A percentile compares a stretch with the other conserved stretches of the same genome.
Conservation (phyloP, 2,888 invertebrate species). For the Lomographa bimaculata region DNA sequence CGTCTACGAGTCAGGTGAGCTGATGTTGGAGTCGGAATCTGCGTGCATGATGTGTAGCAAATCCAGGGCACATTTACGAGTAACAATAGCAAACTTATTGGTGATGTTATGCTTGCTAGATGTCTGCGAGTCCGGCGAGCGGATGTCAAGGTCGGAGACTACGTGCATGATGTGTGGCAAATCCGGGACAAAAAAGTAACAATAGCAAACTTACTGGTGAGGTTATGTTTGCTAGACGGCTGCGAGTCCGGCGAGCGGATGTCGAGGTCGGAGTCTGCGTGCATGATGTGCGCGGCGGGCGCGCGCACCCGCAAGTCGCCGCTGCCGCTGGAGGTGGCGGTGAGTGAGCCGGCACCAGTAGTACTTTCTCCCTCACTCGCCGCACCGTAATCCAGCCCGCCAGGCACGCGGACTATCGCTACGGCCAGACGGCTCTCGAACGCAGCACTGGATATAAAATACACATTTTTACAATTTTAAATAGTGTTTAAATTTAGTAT, state of each 20-base stretch:
- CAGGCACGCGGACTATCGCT: slow-evolving; percentile 92
- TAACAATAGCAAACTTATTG: too few species aligned
- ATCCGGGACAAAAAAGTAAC: background rate
- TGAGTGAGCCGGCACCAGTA: slow-evolving; percentile 67
- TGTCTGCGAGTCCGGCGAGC: too few species aligned
- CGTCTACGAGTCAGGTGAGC: too few species aligned
- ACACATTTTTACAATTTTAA: too few species aligned
- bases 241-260: slow-evolving; percentile 67
- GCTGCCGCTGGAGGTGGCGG: slow-evolving; percentile 65
- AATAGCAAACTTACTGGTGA: slow-evolving; percentile 65
- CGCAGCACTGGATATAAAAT: slow-evolving; percentile 87
- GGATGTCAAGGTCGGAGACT: too few species aligned
- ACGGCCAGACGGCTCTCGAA: slow-evolving; percentile 97
- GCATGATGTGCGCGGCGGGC: slow-evolving; percentile 78
- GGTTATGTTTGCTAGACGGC: slow-evolving; percentile 51
- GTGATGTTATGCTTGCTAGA: too few species aligned
- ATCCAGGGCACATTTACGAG: background rate
- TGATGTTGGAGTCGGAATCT: too few species aligned
- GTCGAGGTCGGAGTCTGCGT: slow-evolving; percentile 89
- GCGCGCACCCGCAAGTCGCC: slow-evolving; percentile 70
- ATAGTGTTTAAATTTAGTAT: too few species aligned
- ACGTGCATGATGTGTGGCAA: too few species aligned
- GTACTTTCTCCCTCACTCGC: slow-evolving; percentile 71
- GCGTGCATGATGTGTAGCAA: too few species aligned
- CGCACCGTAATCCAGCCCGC: slow-evolving; percentile 92